Conservation (phyloP, 2,797 vertebrate genomes). For the Acanthiza pusilla region DNA sequence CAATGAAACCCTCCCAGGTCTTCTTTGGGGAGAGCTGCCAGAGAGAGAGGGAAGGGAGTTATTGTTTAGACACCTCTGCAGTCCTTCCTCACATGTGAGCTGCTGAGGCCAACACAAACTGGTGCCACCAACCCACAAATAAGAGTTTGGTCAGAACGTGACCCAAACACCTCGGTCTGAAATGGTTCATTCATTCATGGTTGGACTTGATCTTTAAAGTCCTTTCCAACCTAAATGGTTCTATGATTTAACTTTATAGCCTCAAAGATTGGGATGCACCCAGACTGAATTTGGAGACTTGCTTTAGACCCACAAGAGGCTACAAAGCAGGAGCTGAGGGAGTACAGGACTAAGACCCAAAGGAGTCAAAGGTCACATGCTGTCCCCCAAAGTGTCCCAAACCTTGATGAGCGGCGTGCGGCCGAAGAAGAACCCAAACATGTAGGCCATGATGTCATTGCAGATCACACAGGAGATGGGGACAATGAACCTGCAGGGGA, state of each 20-base stretch:
- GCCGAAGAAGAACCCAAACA: slow-evolving; percentile 99
- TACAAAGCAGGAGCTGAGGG: background rate
- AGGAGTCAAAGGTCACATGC: fast-evolving
- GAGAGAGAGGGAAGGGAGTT: background rate
- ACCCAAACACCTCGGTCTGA: fast-evolving
- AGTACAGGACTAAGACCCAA: background rate
- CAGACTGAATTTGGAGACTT: background rate
- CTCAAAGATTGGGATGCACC: background rate
- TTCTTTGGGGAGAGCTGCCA: slow-evolving; percentile 96
- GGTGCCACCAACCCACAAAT: background rate
- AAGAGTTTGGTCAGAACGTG: background rate
- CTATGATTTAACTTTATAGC: background rate
- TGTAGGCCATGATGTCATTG: slow-evolving; percentile 99
- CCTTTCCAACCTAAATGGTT: background rate
- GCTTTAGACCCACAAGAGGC: background rate
- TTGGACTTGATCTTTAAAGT: background rate
- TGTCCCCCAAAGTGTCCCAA: background rate
- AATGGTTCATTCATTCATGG: fast-evolving
- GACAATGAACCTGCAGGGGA: slow-evolving; percentile 89
- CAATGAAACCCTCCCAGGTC: slow-evolving; percentile 99
- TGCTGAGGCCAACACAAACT: background rate
- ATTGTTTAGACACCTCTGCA: background rate
- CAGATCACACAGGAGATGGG: slow-evolving; percentile 99
- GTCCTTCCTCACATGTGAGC: background rate
- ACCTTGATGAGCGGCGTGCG: slow-evolving; percentile 97